Conservation (phyloP, 2,888 invertebrate genomes). For the Allygus modestus region DNA sequence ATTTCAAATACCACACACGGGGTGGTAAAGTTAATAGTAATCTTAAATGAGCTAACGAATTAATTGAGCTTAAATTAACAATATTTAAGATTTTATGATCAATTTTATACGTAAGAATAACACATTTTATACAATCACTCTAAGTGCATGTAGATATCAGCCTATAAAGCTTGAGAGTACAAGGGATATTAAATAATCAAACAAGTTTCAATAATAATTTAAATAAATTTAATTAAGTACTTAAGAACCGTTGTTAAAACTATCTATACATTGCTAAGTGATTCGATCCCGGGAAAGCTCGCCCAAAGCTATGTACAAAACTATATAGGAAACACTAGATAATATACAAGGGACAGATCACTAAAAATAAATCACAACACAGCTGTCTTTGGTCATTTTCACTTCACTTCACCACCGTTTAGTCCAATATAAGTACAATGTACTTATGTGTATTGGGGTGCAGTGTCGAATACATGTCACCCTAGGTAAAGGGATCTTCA, state of each 20-base stretch:
- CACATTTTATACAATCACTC: no score
- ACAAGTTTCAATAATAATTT: conserved; percentile 55
- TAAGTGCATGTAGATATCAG: no score
- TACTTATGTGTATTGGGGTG: not conserved
- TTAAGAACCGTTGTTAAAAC: conserved; percentile 47
- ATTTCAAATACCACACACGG: no score
- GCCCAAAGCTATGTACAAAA: conserved; percentile 55
- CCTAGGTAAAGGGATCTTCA: not conserved
- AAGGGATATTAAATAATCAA: not conserved
- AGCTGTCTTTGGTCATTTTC: conserved; percentile 56
- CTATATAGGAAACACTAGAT: conserved; percentile 42
- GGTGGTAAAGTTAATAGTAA: no score
- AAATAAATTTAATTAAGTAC: conserved; percentile 63
- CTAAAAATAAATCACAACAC: conserved; percentile 56
- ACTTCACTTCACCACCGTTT: conserved; percentile 7
- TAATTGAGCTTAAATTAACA: no score
- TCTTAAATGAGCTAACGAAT: no score
- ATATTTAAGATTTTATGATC: no score
- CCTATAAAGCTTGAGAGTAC: no score
- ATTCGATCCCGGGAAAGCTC: conserved; percentile 27
- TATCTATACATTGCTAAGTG: conserved; percentile 50
- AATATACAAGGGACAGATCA: conserved; percentile 21
- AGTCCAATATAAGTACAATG: not conserved
- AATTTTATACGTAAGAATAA: no score
- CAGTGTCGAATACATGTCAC: not conserved